Conservation (phyloP, 2,888 invertebrate genomes). For the Eupelmus urozonus region DNA sequence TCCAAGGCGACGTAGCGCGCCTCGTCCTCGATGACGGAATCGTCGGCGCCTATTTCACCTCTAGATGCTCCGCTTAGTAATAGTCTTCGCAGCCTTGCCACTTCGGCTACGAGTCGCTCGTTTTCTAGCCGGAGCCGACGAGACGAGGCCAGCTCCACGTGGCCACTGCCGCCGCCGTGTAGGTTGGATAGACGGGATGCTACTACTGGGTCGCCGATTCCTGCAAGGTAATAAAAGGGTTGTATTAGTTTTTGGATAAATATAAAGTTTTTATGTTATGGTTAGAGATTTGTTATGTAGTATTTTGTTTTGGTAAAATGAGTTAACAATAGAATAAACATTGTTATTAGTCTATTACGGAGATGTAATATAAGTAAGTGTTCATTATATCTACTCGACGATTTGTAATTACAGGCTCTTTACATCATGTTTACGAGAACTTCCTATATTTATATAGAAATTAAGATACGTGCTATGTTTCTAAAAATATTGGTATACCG, state of each 20-base stretch:
- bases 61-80: conserved; percentile 83
- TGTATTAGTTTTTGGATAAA: too few relatives aligned
- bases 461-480: background rate
- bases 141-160: conserved; percentile 80
- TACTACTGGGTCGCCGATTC: conserved; percentile 72
- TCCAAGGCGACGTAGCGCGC: conserved; percentile 81
- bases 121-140: conserved; percentile 86
- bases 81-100: conserved; percentile 83
- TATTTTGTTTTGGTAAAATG: too few relatives aligned
- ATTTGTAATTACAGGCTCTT: too few relatives aligned
- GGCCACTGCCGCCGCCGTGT: conserved; percentile 72
- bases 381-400: too few relatives aligned
- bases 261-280: too few relatives aligned
- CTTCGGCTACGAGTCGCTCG: conserved; percentile 86
- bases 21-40: conserved; percentile 78
- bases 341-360: too few relatives aligned
- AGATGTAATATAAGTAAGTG: too few relatives aligned
- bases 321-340: too few relatives aligned
- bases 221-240: conserved; percentile 58
- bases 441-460: background rate
- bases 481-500: background rate
- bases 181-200: conserved; percentile 74
- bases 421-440: too few relatives aligned
- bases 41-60: conserved; percentile 81
- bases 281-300: too few relatives aligned